phyloP scores from a whole-genome alignment of 2,113 vertebrate genomes.

The Thryonomys swinderianus region DNA sequence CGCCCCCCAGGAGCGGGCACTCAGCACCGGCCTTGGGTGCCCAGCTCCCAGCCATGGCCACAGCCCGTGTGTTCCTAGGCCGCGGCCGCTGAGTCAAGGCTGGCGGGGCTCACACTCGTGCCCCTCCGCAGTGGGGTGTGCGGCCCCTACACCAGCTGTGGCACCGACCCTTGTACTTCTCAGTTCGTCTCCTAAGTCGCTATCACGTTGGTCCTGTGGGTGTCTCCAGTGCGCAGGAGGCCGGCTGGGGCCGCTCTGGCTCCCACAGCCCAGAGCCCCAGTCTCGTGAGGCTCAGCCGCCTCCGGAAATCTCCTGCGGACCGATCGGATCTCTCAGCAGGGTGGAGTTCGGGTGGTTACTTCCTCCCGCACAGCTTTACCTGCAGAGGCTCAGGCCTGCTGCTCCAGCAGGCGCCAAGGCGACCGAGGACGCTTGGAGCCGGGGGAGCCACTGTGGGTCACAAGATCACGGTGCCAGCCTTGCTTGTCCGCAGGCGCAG shows the following conservation, averaged over 20 bases:
- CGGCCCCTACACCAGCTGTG: background rate
- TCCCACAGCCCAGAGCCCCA: too few species aligned
- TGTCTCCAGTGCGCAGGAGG: rapidly evolving
- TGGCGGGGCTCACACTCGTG: rapidly evolving
- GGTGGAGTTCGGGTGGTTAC: background rate
- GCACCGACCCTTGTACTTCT: background rate
- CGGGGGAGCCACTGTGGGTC: too few species aligned
- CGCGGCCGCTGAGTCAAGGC: background rate
- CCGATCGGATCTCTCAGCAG: rapidly evolving
- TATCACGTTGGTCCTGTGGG: too few species aligned
- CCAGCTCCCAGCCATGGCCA: rapidly evolving
- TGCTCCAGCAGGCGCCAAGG: background rate
- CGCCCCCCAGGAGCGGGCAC: too few species aligned
- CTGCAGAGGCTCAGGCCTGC: rapidly evolving
- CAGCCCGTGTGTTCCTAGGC: rapidly evolving
- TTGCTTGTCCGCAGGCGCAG: rapidly evolving
- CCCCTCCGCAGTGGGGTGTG: background rate
- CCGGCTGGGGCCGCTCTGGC: background rate
- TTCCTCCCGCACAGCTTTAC: background rate
- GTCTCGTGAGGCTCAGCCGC: background rate
- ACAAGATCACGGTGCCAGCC: rapidly evolving
- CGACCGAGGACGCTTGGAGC: too few species aligned
- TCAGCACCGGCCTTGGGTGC: background rate
- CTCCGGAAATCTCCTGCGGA: background rate
- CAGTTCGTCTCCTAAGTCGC: too few species aligned